phyloP scores from a whole-genome alignment of 2,113 vertebrate genomes.

The Toxostoma redivivum region DNA sequence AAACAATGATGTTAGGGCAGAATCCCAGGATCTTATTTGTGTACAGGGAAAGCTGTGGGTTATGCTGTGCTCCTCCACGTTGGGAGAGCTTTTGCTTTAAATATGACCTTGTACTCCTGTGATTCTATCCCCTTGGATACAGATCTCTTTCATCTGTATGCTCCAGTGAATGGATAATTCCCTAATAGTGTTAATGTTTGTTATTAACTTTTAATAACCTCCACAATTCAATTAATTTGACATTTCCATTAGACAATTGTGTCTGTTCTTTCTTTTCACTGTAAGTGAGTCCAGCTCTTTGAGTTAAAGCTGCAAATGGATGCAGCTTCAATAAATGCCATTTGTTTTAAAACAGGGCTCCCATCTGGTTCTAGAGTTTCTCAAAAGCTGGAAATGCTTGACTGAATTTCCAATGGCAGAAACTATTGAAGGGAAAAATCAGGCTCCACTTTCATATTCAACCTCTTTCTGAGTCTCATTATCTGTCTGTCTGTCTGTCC shows the following conservation, averaged over 20 bases:
- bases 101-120: background rate
- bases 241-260: background rate
- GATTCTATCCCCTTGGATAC: background rate
- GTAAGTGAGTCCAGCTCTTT: background rate
- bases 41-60: background rate
- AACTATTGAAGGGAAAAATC: background rate
- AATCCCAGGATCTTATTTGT: constrained; percentile 1
- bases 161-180: background rate
- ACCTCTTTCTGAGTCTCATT: background rate
- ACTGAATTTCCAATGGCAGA: background rate
- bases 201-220: background rate
- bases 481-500: background rate
- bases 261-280: background rate
- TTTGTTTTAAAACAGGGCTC: background rate
- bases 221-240: constrained; percentile 37
- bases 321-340: background rate
- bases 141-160: background rate
- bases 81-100: background rate
- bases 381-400: background rate
- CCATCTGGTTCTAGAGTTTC: background rate
- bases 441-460: background rate
- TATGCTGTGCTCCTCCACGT: background rate
- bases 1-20: constrained; percentile 19
- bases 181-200: background rate
- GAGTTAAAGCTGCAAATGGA: constrained; percentile 2